These are phyloP conservation scores for Spodoptera litura DNA, from an alignment of 1,140 invertebrate genomes.

Conservation along the genomic window DNA sequence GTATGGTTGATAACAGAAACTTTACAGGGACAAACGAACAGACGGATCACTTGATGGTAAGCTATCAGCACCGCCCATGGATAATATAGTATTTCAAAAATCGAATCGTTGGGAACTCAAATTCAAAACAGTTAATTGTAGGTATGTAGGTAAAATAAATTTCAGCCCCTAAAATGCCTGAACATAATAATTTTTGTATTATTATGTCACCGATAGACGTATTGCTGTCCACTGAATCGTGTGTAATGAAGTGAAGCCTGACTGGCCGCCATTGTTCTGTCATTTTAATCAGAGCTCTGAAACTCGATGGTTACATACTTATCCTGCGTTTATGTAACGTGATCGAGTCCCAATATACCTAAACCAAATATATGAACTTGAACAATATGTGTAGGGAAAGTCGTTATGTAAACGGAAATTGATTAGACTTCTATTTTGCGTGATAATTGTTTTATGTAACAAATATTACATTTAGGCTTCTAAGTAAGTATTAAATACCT, in stretches of 20 bases:
- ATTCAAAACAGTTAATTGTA: too few species aligned
- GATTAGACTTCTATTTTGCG: not conserved
- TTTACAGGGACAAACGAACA: too few species aligned
- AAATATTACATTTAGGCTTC: too few species aligned
- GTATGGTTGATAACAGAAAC: too few species aligned
- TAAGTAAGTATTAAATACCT: too few species aligned
- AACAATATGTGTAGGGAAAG: too few species aligned
- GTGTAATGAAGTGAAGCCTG: constrained; percentile 3
- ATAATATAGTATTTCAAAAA: too few species aligned
- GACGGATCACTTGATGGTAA: too few species aligned
- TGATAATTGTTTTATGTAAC: not conserved
- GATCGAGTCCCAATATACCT: not conserved
- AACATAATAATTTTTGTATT: constrained; percentile 46
- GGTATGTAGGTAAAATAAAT: too few species aligned
- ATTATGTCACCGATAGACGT: constrained; percentile 57
- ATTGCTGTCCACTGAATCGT: constrained; percentile 33
- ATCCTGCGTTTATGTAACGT: constrained; percentile 11
- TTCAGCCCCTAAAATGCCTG: too few species aligned
- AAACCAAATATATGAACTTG: not conserved
- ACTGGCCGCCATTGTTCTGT: constrained; percentile 38
- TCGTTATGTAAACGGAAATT: constrained; percentile 9
- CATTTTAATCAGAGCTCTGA: constrained; percentile 19
- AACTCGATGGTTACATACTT: constrained; percentile 18
- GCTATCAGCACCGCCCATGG: too few species aligned
- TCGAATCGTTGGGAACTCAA: too few species aligned